Evolutionary conservation across 2,888 invertebrate genomes (phyloP), one percentile per base, ranked within the genome.

Genomic region (Mythimna vitellina): DNA sequence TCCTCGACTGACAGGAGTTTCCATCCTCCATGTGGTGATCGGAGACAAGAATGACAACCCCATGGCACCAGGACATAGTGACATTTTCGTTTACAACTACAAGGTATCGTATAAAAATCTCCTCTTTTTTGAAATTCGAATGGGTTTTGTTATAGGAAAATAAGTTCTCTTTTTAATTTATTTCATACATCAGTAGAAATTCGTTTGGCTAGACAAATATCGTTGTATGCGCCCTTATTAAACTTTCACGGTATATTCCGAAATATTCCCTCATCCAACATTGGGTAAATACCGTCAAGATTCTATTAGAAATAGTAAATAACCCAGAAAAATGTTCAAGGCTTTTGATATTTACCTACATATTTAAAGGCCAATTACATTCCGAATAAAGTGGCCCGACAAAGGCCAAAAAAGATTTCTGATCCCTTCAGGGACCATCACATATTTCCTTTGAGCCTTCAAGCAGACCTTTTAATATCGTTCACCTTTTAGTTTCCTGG

Each of bases 31-130:
- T 70, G 97, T 99, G 20, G 98, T 99, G 54, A 99, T 99, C 81
- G 99, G 99, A 6, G 99, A 99, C 93, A 97, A 97, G 76, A 99
- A 99, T 91, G 99, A 99, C 91, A 99, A 99, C 91, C 96, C 97
- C 3, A 99, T 99, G 98, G 96, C 97, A 62, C 97, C 98, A 61
- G 99, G 99, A 0, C 97, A 97, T 46, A 99, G 99, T 90, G 97
- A 98, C 78, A 99, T 99, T 86, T 98, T 99, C 89, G 98, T 99
- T 3, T 99, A 99, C 93, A 99, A 99, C 90, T 99, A 99, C 91
- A 98, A 98, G 97, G 98, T 97, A 94, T 84, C 86, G 79, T 69
- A 22, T 25, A 17, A 38, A 3, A 7, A 0, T 17, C 8, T 14
- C 25, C 17, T 29, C 7, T 3, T 14, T 3, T 80, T 70, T 32